Conservation (phyloP, 1,140 invertebrate species). For the Mizuhopecten yessoensis region DNA sequence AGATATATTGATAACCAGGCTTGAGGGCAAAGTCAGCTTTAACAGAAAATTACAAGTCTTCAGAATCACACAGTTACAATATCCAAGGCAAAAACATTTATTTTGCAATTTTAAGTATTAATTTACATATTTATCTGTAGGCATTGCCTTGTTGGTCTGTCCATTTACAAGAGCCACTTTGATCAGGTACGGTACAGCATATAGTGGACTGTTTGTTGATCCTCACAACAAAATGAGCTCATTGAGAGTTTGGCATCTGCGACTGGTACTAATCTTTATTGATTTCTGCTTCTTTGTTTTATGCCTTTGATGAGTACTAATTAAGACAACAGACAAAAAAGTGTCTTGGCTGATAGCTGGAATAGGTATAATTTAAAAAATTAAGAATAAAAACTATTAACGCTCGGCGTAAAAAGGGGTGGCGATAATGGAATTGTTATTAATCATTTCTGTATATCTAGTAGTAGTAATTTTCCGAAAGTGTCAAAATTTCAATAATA, state of each 20-base stretch:
- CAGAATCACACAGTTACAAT: not conserved
- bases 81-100: not conserved
- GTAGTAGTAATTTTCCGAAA: too few species aligned
- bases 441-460: too few species aligned
- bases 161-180: too few species aligned
- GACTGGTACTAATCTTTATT: not conserved
- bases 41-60: not conserved
- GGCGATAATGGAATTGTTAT: too few species aligned
- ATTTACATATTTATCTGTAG: not conserved
- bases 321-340: not conserved
- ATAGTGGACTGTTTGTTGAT: not conserved
- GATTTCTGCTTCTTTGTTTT: not conserved
- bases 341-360: too few species aligned
- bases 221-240: not conserved
- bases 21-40: not conserved
- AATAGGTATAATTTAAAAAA: too few species aligned
- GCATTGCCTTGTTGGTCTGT: not conserved
- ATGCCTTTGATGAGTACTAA: not conserved
- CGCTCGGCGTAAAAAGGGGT: too few species aligned
- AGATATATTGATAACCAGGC: not conserved
- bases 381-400: too few species aligned
- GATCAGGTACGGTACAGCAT: too few species aligned
- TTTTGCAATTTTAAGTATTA: not conserved
- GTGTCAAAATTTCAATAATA: too few species aligned
- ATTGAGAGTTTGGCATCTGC: slow-evolving; percentile 13